Evolutionary conservation across 2,797 vertebrate genomes (phyloP).

Genomic region (Dryobates pubescens): DNA sequence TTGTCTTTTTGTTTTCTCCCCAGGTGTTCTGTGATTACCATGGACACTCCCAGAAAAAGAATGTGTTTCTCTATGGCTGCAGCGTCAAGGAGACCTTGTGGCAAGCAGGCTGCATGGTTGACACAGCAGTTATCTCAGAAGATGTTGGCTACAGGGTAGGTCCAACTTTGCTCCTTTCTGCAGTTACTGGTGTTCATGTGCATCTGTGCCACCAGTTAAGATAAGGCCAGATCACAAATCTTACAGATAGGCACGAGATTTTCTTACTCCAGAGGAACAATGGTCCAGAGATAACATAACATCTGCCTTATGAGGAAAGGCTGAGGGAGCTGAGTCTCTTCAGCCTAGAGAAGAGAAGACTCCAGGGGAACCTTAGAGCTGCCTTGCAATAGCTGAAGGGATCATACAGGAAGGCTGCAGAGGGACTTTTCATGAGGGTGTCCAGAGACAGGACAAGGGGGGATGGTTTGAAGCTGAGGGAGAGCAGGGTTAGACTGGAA

Average conservation of each 20-base stretch:
- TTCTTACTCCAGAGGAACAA: background rate
- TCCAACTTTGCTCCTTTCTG: background rate
- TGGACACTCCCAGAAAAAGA: slow-evolving; percentile 94
- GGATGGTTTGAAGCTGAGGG: no score
- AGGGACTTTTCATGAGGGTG: no score
- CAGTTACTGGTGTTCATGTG: fast-evolving
- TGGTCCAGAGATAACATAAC: background rate
- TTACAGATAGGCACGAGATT: background rate
- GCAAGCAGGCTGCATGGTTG: slow-evolving; percentile 85
- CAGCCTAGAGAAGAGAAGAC: no score
- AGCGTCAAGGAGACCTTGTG: slow-evolving; percentile 93
- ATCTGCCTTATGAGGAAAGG: no score
- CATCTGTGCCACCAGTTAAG: fast-evolving
- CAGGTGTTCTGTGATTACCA: slow-evolving; percentile 97
- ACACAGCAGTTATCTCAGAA: slow-evolving; percentile 80
- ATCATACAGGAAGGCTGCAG: no score
- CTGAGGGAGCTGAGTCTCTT: no score
- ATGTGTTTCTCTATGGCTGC: slow-evolving; percentile 93
- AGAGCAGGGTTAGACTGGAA: no score
- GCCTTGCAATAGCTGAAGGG: no score
- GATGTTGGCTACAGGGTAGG: slow-evolving; percentile 90
- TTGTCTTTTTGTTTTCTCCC: background rate
- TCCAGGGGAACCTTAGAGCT: no score
- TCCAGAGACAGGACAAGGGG: no score
- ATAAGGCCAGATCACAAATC: background rate